phyloP scores from a whole-genome alignment of 2,113 vertebrate species.

The Reinhardtius hippoglossoides region DNA sequence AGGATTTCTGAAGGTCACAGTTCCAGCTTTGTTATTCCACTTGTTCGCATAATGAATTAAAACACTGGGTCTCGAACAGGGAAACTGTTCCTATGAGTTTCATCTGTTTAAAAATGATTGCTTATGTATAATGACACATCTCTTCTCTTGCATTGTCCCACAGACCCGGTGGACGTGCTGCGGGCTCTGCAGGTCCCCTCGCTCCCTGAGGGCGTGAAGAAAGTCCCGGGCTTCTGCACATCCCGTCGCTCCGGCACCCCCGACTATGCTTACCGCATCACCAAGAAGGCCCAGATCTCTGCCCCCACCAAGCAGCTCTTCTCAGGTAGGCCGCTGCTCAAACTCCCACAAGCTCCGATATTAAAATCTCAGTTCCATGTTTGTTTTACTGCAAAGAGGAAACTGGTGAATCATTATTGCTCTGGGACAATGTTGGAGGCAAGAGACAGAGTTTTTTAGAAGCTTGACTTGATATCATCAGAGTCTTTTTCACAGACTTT shows the following conservation, averaged over 20 bases:
- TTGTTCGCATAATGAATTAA: too few species aligned
- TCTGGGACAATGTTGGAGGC: too few species aligned
- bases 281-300: conserved; percentile 90
- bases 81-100: background rate
- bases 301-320: conserved; percentile 93
- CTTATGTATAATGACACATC: background rate
- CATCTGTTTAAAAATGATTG: background rate
- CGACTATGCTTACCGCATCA: conserved; percentile 89
- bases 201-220: conserved; percentile 89
- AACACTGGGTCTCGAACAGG: background rate
- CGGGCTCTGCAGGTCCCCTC: conserved; percentile 86
- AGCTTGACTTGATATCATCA: too few species aligned
- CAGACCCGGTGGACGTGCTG: conserved; percentile 88
- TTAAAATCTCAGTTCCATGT: too few species aligned
- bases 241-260: conserved; percentile 77
- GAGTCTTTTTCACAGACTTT: too few species aligned
- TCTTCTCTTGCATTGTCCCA: conserved; percentile 25
- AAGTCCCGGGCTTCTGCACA: conserved; percentile 86
- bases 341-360: too few species aligned
- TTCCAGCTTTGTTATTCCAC: too few species aligned
- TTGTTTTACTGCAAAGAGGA: too few species aligned
- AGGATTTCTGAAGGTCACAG: too few species aligned
- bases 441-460: too few species aligned
- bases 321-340: conserved; percentile 72
- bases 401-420: too few species aligned